These are phyloP conservation scores for Microcebus murinus DNA, from an alignment of 2,113 vertebrate genomes.

Conservation along the genomic window DNA sequence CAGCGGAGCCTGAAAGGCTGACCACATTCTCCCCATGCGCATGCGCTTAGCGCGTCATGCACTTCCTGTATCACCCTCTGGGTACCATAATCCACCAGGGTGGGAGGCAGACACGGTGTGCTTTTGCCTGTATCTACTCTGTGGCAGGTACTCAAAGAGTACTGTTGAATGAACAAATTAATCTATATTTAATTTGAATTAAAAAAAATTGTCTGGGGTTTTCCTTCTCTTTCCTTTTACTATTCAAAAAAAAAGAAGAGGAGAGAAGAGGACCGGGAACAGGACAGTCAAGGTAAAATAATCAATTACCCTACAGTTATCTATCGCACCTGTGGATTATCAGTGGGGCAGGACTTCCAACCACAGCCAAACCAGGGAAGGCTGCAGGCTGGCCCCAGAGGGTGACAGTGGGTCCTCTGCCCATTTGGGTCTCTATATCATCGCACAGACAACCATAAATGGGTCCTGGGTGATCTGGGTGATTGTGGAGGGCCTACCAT, in stretches of 20 bases:
- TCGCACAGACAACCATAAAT: not conserved
- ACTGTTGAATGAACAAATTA: not conserved
- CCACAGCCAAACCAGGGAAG: not conserved
- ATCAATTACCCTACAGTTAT: not conserved
- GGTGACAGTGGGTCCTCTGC: too few relatives aligned
- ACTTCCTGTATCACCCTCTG: not conserved
- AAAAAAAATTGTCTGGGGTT: not conserved
- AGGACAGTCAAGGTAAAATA: not conserved
- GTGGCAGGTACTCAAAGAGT: not conserved
- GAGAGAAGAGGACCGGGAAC: not conserved
- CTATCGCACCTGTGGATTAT: not conserved
- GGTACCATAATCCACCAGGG: not conserved
- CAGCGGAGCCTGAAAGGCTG: not conserved
- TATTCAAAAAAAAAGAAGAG: not conserved
- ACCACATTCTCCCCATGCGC: not conserved
- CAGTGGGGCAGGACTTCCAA: not conserved
- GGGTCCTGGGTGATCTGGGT: not conserved
- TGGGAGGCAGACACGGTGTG: not conserved
- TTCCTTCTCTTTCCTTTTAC: not conserved
- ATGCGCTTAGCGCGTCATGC: not conserved
- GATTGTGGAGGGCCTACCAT: not conserved
- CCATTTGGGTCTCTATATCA: fast-evolving
- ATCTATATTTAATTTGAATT: not conserved
- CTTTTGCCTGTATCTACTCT: not conserved
- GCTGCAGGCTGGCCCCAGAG: not conserved